phyloP scores from a whole-genome alignment of 2,113 vertebrate species.

The Solenodon paradoxus region DNA sequence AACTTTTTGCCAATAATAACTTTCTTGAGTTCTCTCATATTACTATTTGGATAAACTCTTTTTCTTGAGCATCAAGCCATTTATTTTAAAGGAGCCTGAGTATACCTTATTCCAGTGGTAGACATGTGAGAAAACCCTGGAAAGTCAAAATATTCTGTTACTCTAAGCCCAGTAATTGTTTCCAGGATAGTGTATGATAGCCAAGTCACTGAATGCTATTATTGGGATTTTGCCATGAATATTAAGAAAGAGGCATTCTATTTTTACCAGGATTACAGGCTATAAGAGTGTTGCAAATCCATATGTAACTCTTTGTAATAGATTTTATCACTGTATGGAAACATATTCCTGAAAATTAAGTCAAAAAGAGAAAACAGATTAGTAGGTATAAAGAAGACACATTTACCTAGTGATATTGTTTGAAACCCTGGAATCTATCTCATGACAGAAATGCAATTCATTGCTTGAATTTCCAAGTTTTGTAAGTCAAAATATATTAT shows the following conservation, averaged over 20 bases:
- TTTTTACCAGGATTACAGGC: neutral
- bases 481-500: neutral
- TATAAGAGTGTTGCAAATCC: neutral
- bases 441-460: neutral
- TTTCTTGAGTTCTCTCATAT: neutral
- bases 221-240: neutral
- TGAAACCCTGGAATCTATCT: neutral
- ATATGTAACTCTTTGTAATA: neutral
- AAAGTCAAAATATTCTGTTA: neutral
- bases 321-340: neutral
- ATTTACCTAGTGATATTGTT: neutral
- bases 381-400: neutral
- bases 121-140: neutral
- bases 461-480: neutral
- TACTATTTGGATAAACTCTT: neutral
- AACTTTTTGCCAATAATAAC: neutral
- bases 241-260: neutral
- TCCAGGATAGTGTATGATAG: neutral
- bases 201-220: neutral
- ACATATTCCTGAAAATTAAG: neutral
- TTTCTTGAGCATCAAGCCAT: neutral
- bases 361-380: neutral
- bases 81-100: neutral
- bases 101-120: neutral
- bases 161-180: neutral